A percentile compares a stretch with the other conserved stretches of the same genome.
Conservation (phyloP, 2,888 invertebrate genomes). For the Eupithecia dodoneata region DNA sequence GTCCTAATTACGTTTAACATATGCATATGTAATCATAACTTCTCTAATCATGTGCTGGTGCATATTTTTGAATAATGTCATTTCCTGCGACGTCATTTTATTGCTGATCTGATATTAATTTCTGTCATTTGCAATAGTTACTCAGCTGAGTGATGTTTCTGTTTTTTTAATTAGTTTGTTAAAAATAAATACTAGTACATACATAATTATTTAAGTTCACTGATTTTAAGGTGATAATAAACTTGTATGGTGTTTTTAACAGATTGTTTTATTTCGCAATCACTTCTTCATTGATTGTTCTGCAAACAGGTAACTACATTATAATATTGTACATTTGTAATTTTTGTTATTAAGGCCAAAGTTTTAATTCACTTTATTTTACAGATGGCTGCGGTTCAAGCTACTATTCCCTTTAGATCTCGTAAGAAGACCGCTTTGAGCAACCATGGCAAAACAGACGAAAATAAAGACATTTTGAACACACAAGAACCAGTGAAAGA, state of each 20-base stretch:
- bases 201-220: conserved; percentile 1
- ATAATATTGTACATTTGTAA: not conserved
- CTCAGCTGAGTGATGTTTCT: not conserved
- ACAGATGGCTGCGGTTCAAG: conserved; percentile 78
- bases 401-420: conserved; percentile 77
- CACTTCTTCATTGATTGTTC: conserved; percentile 1
- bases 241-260: conserved; percentile 29
- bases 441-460: conserved; percentile 55
- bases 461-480: conserved; percentile 63
- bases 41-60: conserved; percentile 23
- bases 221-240: conserved; percentile 23
- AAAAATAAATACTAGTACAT: conserved; percentile 6
- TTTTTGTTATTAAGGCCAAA: not conserved
- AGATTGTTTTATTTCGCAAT: conserved; percentile 10
- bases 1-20: not conserved
- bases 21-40: conserved; percentile 16
- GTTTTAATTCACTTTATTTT: not conserved
- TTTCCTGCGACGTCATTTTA: conserved; percentile 1
- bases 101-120: conserved; percentile 18
- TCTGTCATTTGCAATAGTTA: not conserved
- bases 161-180: conserved; percentile 15
- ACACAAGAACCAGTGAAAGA: conserved; percentile 45
- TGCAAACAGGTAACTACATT: conserved; percentile 19
- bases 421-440: conserved; percentile 71
- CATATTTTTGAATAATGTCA: conserved; percentile 20